Conservation (phyloP, 2,797 vertebrate species). For the Myotis planiceps region DNA sequence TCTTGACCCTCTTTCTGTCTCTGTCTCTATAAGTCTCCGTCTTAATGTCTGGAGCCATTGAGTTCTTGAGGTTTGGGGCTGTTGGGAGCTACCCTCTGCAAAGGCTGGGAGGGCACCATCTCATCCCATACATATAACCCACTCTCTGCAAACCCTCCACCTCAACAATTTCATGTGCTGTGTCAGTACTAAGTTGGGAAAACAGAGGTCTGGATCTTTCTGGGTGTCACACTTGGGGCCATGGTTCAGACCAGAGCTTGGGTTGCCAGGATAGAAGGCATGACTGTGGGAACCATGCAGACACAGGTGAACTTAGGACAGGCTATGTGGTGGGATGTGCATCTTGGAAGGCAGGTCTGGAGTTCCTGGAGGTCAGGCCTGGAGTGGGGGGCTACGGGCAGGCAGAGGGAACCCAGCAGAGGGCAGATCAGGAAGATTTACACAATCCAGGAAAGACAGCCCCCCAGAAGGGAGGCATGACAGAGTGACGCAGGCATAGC, state of each 20-base stretch:
- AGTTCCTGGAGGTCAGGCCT: not conserved
- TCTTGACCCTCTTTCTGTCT: not conserved
- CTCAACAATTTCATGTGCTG: too few species aligned
- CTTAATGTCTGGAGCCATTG: not conserved
- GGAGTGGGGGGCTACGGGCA: not conserved
- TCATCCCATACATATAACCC: not conserved
- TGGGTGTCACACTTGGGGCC: not conserved
- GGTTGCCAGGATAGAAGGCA: not conserved
- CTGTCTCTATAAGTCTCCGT: not conserved
- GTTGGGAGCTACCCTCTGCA: not conserved
- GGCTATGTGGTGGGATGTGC: not conserved
- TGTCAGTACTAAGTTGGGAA: not conserved
- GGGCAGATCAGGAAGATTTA: not conserved
- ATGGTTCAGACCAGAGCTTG: not conserved
- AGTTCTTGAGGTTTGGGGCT: not conserved
- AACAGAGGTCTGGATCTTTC: not conserved
- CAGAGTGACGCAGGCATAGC: not conserved
- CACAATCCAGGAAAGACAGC: not conserved
- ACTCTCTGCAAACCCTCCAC: not conserved
- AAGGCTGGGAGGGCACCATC: not conserved
- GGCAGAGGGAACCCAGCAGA: not conserved
- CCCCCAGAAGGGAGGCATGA: not conserved
- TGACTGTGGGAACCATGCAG: not conserved
- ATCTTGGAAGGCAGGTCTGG: not conserved
- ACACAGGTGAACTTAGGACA: not conserved